A percentile compares a stretch with the other conserved stretches of the same genome.
phyloP scores from a whole-genome alignment of 2,797 vertebrate species.

The Selene dorsalis region DNA sequence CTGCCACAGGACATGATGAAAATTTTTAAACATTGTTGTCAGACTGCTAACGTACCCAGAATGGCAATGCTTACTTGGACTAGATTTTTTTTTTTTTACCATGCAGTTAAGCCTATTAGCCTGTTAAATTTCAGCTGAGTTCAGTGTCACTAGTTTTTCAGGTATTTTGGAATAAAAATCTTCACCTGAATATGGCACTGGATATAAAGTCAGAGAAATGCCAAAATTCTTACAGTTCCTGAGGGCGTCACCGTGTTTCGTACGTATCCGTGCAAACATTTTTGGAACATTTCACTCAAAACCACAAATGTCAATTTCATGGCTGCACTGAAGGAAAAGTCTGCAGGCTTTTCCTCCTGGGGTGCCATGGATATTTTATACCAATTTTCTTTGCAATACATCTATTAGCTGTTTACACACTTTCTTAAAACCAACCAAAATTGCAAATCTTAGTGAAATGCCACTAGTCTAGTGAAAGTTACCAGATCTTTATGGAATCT shows the following conservation, averaged over 20 bases:
- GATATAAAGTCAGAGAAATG: neutral
- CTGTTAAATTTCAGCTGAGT: too few species aligned
- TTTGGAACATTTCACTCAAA: too few species aligned
- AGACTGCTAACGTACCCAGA: too few species aligned
- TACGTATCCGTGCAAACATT: too few species aligned
- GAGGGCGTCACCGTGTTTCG: too few species aligned
- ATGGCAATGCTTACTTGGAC: too few species aligned
- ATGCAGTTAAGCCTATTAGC: too few species aligned
- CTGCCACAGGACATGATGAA: neutral
- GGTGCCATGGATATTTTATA: neutral
- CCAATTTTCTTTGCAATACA: neutral
- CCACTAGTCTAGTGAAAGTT: neutral
- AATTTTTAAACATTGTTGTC: neutral
- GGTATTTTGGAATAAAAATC: neutral
- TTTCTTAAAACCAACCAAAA: neutral
- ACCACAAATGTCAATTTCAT: neutral
- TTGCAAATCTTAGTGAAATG: neutral
- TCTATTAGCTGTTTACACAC: too few species aligned
- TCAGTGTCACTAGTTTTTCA: too few species aligned
- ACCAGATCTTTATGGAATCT: constrained; percentile 19
- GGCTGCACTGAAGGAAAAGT: neutral
- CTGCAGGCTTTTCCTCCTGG: neutral
- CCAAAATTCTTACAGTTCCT: neutral
- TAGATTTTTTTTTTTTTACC: too few species aligned
- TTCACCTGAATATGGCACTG: neutral